Conservation (phyloP, 2,113 vertebrate species). For the Cettia cetti region DNA sequence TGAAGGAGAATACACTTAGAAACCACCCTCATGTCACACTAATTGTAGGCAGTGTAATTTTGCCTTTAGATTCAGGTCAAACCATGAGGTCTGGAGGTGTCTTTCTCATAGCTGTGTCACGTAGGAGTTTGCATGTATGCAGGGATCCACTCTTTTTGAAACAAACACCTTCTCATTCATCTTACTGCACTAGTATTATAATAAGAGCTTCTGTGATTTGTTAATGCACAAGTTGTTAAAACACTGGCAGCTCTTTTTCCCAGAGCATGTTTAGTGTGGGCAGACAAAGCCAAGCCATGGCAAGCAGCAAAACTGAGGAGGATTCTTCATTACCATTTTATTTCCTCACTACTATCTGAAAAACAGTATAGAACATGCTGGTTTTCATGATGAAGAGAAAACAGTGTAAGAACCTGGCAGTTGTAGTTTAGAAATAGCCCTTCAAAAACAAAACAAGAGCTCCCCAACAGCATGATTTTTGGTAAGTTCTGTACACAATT, state of each 20-base stretch:
- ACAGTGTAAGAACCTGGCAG: neutral
- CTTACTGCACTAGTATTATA: neutral
- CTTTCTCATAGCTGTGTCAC: neutral
- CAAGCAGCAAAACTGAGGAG: neutral
- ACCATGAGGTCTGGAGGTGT: neutral
- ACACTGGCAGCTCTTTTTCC: neutral
- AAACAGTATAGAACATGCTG: neutral
- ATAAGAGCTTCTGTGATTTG: neutral
- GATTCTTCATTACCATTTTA: constrained; percentile 14
- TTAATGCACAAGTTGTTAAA: neutral
- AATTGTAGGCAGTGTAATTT: neutral
- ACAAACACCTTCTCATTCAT: neutral
- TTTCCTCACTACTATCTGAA: neutral
- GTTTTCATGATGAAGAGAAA: constrained; percentile 30
- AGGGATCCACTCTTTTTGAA: neutral
- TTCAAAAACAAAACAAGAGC: neutral
- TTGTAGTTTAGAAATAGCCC: neutral
- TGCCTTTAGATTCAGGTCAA: neutral
- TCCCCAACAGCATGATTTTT: neutral
- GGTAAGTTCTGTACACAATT: neutral
- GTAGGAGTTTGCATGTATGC: neutral
- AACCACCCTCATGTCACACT: neutral
- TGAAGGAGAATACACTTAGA: neutral
- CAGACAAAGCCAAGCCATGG: neutral
- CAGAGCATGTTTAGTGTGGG: neutral